Evolutionary conservation across 2,113 vertebrate genomes (phyloP).

Genomic region (Bubo bubo): DNA sequence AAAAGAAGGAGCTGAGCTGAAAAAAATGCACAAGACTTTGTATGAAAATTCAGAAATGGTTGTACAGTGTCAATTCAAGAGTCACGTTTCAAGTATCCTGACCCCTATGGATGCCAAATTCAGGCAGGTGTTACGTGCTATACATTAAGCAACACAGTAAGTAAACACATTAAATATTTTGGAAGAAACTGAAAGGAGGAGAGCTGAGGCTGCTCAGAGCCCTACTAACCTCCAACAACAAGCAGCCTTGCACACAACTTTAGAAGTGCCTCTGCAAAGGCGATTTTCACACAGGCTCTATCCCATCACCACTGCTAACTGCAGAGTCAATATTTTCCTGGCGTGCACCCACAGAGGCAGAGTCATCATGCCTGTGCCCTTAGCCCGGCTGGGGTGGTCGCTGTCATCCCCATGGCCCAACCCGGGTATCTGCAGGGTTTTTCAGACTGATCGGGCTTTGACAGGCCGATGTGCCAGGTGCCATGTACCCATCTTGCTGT

Average conservation of each 20-base stretch:
- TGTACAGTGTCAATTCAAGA: background rate
- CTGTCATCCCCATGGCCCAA: background rate
- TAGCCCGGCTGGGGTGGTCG: background rate
- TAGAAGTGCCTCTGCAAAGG: background rate
- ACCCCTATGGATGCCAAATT: background rate
- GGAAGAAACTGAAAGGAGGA: background rate
- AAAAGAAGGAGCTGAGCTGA: background rate
- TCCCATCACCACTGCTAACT: background rate
- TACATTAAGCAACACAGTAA: background rate
- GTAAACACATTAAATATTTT: background rate
- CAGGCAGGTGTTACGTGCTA: fast-evolving
- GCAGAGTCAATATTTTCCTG: fast-evolving
- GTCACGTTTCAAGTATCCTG: background rate
- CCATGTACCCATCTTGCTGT: fast-evolving
- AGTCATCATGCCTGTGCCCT: background rate
- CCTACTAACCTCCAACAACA: background rate
- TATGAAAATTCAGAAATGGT: background rate
- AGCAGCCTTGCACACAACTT: fast-evolving
- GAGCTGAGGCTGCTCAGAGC: fast-evolving
- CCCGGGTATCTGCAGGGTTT: background rate
- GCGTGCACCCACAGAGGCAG: fast-evolving
- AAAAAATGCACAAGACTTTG: background rate
- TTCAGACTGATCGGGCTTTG: fast-evolving
- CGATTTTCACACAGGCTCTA: background rate
- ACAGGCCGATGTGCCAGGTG: background rate